These are phyloP conservation scores for Meloidogyne floridensis DNA, from an alignment of 1,140 invertebrate species.

Conservation along the genomic window DNA sequence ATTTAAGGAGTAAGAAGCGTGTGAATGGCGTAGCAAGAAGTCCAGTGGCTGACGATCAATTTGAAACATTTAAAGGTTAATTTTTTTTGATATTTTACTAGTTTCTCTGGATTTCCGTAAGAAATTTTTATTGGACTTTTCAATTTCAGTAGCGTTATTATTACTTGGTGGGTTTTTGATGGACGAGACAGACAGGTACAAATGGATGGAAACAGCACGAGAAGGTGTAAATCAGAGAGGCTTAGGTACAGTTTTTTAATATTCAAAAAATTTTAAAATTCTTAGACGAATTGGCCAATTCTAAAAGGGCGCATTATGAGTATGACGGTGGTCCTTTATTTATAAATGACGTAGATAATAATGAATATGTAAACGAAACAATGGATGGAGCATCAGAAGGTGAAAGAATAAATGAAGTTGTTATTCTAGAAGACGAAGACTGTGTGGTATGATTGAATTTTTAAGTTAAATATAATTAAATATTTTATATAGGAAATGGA, in stretches of 20 bases:
- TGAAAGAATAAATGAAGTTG: no score
- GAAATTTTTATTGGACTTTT: background rate
- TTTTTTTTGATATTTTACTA: background rate
- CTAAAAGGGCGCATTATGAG: slow-evolving; percentile 27
- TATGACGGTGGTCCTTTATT: slow-evolving; percentile 30
- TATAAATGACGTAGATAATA: background rate
- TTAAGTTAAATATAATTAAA: no score
- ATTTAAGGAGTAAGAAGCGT: background rate
- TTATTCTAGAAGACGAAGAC: no score
- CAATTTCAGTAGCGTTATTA: slow-evolving; percentile 27
- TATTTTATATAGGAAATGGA: no score
- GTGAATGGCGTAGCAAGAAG: slow-evolving; percentile 4
- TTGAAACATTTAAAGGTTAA: slow-evolving; percentile 33
- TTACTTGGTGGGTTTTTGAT: slow-evolving; percentile 29
- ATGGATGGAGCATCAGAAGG: no score
- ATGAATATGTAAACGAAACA: background rate
- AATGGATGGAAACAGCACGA: slow-evolving; percentile 34
- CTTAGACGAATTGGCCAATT: slow-evolving; percentile 26
- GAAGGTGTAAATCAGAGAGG: slow-evolving; percentile 31
- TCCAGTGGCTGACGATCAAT: slow-evolving; percentile 25
- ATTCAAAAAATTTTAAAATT: no score
- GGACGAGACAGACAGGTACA: slow-evolving; percentile 24
- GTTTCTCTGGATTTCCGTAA: background rate
- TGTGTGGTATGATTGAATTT: no score
- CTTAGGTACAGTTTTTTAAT: background rate